phyloP scores from a whole-genome alignment of 2,888 invertebrate genomes.

The Petrophora chlorosata region DNA sequence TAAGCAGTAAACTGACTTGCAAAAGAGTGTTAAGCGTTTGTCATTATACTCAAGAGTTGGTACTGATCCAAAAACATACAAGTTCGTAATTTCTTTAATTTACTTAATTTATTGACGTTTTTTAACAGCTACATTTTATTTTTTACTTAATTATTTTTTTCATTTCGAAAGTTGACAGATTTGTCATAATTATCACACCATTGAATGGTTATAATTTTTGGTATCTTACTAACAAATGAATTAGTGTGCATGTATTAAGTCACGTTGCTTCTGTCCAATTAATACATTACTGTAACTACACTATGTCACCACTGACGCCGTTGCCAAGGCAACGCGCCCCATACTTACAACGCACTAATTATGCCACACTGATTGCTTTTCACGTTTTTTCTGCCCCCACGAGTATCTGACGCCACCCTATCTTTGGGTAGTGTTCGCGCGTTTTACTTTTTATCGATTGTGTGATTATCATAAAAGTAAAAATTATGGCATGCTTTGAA shows the following conservation, averaged over 20 bases:
- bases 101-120: too few relatives aligned
- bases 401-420: slow-evolving; percentile 80
- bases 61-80: too few relatives aligned
- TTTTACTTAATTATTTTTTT: too few relatives aligned
- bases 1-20: slow-evolving; percentile 4
- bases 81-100: too few relatives aligned
- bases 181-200: too few relatives aligned
- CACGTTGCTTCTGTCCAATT: too few relatives aligned
- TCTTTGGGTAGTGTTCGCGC: slow-evolving; percentile 58
- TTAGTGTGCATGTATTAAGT: too few relatives aligned
- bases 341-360: slow-evolving; percentile 83
- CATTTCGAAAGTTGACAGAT: too few relatives aligned
- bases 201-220: too few relatives aligned
- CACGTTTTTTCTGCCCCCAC: slow-evolving; percentile 80
- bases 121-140: too few relatives aligned
- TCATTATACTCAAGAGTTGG: too few relatives aligned
- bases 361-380: slow-evolving; percentile 84
- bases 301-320: slow-evolving; percentile 53
- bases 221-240: too few relatives aligned
- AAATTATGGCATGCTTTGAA: slow-evolving; percentile 34
- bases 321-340: slow-evolving; percentile 78
- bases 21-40: not conserved
- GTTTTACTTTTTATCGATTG: slow-evolving; percentile 57
- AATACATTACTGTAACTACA: slow-evolving; percentile 11
- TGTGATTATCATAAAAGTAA: slow-evolving; percentile 36